These are phyloP conservation scores for Oligia latruncula DNA, from an alignment of 2,888 invertebrate genomes.

Conservation along the genomic window DNA sequence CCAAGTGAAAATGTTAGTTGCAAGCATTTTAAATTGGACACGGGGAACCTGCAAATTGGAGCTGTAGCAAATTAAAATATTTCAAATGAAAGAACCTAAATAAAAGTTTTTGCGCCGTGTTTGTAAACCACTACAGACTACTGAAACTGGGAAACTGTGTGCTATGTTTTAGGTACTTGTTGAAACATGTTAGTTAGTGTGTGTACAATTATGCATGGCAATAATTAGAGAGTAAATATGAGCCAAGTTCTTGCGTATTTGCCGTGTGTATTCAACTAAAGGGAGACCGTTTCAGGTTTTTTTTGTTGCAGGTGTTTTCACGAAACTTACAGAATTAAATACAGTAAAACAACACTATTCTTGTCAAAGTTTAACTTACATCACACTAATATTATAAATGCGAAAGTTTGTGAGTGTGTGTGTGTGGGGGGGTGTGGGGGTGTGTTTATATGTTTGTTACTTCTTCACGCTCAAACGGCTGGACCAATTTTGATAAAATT, in stretches of 20 bases:
- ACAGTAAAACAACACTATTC: slow-evolving; percentile 11
- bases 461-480: too few species aligned
- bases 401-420: too few species aligned
- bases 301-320: not conserved
- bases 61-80: slow-evolving; percentile 21
- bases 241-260: not conserved
- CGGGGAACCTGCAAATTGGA: not conserved
- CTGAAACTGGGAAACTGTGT: not conserved
- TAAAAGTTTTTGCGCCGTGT: slow-evolving; percentile 6
- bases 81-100: slow-evolving; percentile 1
- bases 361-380: slow-evolving; percentile 8
- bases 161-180: slow-evolving; percentile 19
- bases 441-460: too few species aligned
- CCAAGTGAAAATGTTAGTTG: slow-evolving; percentile 47
- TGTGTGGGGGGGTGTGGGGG: too few species aligned
- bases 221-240: slow-evolving; percentile 8
- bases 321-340: not conserved
- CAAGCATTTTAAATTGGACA: slow-evolving; percentile 43
- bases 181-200: slow-evolving; percentile 2
- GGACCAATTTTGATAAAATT: too few species aligned
- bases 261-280: not conserved
- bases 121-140: slow-evolving; percentile 6
- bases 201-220: slow-evolving; percentile 3
- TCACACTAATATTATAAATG: too few species aligned
- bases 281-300: not conserved